Base-by-base conservation (phyloP, 2,888 invertebrate genomes). In the Aethes cnicana region DNA sequence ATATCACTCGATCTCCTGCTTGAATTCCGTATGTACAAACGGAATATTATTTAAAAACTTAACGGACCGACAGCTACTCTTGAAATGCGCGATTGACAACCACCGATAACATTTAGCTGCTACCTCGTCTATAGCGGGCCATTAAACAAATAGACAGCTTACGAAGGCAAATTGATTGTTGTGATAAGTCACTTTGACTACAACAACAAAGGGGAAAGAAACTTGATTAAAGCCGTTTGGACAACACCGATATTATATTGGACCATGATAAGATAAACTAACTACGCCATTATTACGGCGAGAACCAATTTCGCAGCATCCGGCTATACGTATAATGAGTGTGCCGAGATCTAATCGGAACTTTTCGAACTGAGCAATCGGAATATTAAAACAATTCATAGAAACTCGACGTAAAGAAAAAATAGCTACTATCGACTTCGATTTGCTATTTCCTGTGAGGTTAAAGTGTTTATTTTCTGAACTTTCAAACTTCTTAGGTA, bases 81-180 rank as follows among this genome's bases (percentile, higher is more conserved):
- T 71, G 70, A 74, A 73, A 72, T 67, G 66, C 65, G 66, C 59
- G 88, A 88, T 87, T 84, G 85, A 87, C 84, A 86, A 81, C 71
- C 62, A 36, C 72, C 68, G 87, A 88, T 88, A 88, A 87, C 77
- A 81, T 81, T 81, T 81, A 77, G 77, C 80, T 73, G 80, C 75
- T 74, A 74, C 72, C 64, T 68, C 70, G 79, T 77, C 81, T 79
- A 77, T 74, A 72, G 74, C 61, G 54, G 60, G 69, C 84, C 81
- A 84, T 86, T 84, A 84, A 81, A 86, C 82, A 87, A 84, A 85
- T 76, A 81, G 87, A 86, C 84, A 81, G 78, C 70, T 73, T 67
- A 68, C 64, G 74, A 74, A 72, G 75, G 72, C 72, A 72, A 81
- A 86, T 82, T 82, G 85, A 87, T 87, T 81, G 74, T 77, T 83